A percentile compares a stretch with the other conserved stretches of the same genome.
phyloP scores from a whole-genome alignment of 2,888 invertebrate species.

The Eumacrocentrus americanus region DNA sequence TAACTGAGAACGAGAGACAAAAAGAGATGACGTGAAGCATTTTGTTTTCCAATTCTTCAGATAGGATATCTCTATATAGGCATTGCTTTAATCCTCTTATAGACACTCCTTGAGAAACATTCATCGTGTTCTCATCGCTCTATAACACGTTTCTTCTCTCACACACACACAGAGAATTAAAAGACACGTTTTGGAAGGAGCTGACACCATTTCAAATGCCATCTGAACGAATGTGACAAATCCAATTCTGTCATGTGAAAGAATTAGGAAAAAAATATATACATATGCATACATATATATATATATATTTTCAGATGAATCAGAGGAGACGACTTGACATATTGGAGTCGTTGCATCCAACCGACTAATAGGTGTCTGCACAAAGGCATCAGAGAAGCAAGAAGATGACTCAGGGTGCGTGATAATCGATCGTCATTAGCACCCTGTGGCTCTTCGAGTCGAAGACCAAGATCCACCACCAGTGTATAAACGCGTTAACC shows the following conservation, averaged over 20 bases:
- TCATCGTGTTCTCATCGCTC: constrained; percentile 20
- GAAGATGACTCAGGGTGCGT: constrained; percentile 32
- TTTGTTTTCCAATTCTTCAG: too few relatives aligned
- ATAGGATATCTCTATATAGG: constrained; percentile 39
- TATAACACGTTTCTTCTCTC: not conserved
- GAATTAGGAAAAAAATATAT: not conserved
- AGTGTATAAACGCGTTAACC: constrained; percentile 22
- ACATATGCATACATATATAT: too few relatives aligned
- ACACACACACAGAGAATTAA: constrained; percentile 14
- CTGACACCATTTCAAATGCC: constrained; percentile 10
- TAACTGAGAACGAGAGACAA: not conserved
- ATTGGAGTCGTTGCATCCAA: constrained; percentile 37
- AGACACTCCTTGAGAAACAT: constrained; percentile 33
- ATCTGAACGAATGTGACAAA: constrained; percentile 17
- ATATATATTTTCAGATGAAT: too few relatives aligned
- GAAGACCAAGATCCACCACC: constrained; percentile 2
- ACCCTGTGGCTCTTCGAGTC: constrained; percentile 35
- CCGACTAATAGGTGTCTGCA: constrained; percentile 40
- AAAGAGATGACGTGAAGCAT: constrained; percentile 20
- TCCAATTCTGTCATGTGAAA: constrained; percentile 19
- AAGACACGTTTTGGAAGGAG: not conserved
- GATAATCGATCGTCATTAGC: constrained; percentile 51
- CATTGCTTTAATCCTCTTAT: constrained; percentile 52
- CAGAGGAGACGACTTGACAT: constrained; percentile 33
- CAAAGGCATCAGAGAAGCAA: constrained; percentile 23